Conservation (phyloP, 2,113 vertebrate genomes). For the Todiramphus chloris region DNA sequence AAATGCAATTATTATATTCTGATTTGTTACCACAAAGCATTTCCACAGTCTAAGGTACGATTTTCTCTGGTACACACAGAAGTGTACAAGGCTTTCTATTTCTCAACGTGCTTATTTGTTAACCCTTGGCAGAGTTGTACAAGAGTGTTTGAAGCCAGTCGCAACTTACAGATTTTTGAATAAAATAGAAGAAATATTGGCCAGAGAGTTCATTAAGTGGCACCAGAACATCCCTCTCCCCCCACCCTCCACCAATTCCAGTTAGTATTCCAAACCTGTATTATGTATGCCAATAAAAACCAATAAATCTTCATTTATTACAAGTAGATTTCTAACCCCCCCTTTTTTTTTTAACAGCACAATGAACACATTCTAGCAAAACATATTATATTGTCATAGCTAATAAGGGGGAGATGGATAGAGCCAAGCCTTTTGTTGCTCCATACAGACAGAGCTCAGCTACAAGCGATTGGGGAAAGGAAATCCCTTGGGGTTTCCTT, state of each 20-base stretch:
- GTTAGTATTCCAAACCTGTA: slow-evolving; percentile 24
- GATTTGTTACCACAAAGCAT: not conserved
- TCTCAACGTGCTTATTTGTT: slow-evolving; percentile 34
- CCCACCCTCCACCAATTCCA: not conserved
- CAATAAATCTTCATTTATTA: slow-evolving; percentile 23
- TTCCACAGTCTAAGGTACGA: not conserved
- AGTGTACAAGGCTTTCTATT: not conserved
- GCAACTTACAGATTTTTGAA: slow-evolving; percentile 54
- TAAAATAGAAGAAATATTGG: slow-evolving; percentile 25
- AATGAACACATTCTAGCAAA: slow-evolving; percentile 36
- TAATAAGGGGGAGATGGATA: not conserved
- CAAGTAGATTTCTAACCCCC: slow-evolving; percentile 24
- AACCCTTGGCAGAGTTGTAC: slow-evolving; percentile 9
- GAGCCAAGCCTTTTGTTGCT: not conserved
- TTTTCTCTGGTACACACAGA: not conserved
- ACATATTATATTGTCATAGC: not conserved
- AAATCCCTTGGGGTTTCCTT: not conserved
- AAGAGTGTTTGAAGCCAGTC: not conserved
- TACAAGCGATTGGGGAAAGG: not conserved
- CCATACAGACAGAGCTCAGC: not conserved
- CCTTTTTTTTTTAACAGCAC: slow-evolving; percentile 24
- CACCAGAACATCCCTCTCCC: not conserved
- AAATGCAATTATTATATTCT: not conserved
- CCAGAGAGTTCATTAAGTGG: slow-evolving; percentile 61
- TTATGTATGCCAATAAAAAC: not conserved